phyloP scores from a whole-genome alignment of 2,888 invertebrate species.

The Thysanoteuthis rhombus region DNA sequence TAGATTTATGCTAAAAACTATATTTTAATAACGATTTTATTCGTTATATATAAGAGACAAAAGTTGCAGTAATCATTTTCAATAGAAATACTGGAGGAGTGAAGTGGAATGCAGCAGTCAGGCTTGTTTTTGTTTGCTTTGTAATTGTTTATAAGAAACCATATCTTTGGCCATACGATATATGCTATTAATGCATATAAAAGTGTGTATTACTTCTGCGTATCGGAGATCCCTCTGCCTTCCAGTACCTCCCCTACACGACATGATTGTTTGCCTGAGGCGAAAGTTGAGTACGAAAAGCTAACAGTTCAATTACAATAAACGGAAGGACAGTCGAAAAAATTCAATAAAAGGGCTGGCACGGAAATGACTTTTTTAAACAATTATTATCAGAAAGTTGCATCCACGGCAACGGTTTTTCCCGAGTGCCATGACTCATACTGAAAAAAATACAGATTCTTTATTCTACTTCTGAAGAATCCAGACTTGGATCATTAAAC shows the following conservation, averaged over 20 bases:
- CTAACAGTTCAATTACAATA: too few species aligned
- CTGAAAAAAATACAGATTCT: background rate
- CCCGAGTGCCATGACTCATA: background rate
- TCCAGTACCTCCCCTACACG: too few species aligned
- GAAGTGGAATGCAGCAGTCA: too few species aligned
- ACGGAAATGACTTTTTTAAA: background rate
- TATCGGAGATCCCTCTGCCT: background rate
- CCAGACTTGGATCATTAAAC: background rate
- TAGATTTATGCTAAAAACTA: too few species aligned
- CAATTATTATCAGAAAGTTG: background rate
- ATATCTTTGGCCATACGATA: too few species aligned
- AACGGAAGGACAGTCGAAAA: background rate
- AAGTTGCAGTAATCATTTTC: too few species aligned
- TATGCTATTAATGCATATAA: too few species aligned
- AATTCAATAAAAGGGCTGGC: background rate
- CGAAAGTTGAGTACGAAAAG: background rate
- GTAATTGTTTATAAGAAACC: too few species aligned
- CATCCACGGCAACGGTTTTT: background rate
- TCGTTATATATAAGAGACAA: too few species aligned
- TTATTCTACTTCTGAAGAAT: background rate
- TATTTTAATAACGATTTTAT: too few species aligned
- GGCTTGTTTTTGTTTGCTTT: too few species aligned
- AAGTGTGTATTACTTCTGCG: background rate
- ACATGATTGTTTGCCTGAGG: background rate
- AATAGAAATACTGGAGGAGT: too few species aligned